phyloP scores from a whole-genome alignment of 1,140 invertebrate species.

The Hypothenemus hampei region DNA sequence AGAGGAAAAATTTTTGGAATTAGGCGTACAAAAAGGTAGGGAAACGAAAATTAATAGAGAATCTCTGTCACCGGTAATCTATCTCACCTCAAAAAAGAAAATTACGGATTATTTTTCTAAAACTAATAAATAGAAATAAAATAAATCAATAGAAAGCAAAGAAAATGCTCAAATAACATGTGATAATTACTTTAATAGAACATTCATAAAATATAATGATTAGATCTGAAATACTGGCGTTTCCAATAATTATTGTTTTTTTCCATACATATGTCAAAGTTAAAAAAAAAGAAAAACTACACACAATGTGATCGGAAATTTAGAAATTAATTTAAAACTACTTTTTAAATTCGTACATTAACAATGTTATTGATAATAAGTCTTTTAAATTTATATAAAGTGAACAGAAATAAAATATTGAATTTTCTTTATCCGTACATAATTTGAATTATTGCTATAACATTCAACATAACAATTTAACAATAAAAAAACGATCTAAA shows the following conservation, averaged over 20 bases:
- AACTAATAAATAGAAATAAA: conserved; percentile 3
- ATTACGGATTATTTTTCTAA: conserved; percentile 15
- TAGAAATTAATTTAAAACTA: not conserved
- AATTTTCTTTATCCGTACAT: not conserved
- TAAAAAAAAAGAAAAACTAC: too few species aligned
- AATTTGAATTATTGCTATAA: not conserved
- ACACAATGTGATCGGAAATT: not conserved
- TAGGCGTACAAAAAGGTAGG: not conserved
- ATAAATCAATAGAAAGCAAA: too few species aligned
- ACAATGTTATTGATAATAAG: not conserved
- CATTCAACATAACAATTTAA: not conserved
- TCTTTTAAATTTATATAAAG: not conserved
- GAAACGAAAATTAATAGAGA: not conserved
- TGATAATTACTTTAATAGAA: too few species aligned
- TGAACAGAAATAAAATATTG: not conserved
- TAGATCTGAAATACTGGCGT: not conserved
- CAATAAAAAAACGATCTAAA: not conserved
- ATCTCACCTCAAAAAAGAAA: conserved; percentile 9
- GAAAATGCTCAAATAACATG: too few species aligned
- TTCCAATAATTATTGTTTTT: not conserved
- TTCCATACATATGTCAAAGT: too few species aligned
- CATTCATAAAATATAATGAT: too few species aligned
- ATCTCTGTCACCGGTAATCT: not conserved
- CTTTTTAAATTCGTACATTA: not conserved
- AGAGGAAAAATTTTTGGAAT: not conserved